These are phyloP conservation scores for Neosilurus mollespiculum DNA, from an alignment of 2,797 vertebrate genomes.

Conservation along the genomic window DNA sequence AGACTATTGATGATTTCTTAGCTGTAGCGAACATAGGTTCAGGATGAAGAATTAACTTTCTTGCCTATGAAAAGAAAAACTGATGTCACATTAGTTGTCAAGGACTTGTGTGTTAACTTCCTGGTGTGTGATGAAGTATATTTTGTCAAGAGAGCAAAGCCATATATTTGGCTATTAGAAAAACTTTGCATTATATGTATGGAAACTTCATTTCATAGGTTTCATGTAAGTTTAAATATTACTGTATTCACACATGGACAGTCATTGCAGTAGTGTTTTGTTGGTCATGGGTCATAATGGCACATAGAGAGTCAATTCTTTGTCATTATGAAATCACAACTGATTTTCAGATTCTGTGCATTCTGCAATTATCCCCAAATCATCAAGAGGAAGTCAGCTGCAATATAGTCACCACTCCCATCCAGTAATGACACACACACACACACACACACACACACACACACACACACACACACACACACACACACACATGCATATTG, in stretches of 20 bases:
- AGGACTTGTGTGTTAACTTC: not conserved
- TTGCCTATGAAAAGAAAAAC: not conserved
- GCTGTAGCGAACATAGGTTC: constrained; percentile 11
- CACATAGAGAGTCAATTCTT: not conserved
- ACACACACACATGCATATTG: constrained; percentile 49
- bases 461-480: constrained; percentile 24
- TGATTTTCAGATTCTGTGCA: constrained; percentile 25
- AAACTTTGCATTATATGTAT: not conserved
- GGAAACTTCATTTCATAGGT: not conserved
- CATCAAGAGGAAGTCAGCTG: constrained; percentile 59
- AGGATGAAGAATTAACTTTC: constrained; percentile 6
- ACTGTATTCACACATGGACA: not conserved
- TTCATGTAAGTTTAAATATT: not conserved
- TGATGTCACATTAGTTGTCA: constrained; percentile 1
- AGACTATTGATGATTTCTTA: constrained; percentile 17
- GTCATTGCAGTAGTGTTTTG: not conserved
- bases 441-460: no score
- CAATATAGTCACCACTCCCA: constrained; percentile 67
- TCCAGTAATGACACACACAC: constrained; percentile 48
- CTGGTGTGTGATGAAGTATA: not conserved
- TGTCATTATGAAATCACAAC: not conserved
- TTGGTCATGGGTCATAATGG: not conserved
- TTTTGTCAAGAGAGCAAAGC: no score
- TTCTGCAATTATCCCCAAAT: constrained; percentile 64
- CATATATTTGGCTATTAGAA: not conserved